Evolutionary conservation across 1,140 invertebrate genomes (phyloP).

Genomic region (Drosophila sp.): DNA sequence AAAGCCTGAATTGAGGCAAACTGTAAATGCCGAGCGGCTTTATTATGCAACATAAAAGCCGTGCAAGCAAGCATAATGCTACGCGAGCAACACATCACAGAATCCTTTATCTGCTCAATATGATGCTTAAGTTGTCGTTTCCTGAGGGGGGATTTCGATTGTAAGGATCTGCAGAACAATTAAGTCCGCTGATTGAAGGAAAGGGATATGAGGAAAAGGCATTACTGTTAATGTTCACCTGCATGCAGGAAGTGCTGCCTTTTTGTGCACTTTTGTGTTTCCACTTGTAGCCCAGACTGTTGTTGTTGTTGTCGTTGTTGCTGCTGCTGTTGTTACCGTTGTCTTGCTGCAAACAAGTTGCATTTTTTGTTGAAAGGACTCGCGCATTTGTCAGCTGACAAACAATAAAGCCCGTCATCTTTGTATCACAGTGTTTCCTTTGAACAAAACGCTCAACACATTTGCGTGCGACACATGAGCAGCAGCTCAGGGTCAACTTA

Average conservation of each 20-base stretch:
- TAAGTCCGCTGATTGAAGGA: conserved; percentile 14
- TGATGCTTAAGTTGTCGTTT: conserved; percentile 49
- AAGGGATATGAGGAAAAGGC: neutral
- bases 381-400: conserved; percentile 16
- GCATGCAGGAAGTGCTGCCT: conserved; percentile 10
- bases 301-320: too few relatives aligned
- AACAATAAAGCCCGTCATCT: conserved; percentile 35
- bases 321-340: too few relatives aligned
- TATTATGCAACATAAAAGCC: conserved; percentile 31
- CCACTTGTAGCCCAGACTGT: conserved; percentile 22
- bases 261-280: conserved; percentile 48
- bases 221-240: conserved; percentile 15
- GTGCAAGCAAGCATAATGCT: conserved; percentile 27
- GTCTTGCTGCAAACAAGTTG: neutral
- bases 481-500: conserved; percentile 45
- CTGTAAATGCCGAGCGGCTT: conserved; percentile 30
- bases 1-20: conserved; percentile 12
- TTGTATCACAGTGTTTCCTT: conserved; percentile 7
- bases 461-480: conserved; percentile 10
- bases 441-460: neutral
- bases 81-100: conserved; percentile 29
- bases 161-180: conserved; percentile 45
- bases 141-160: conserved; percentile 35
- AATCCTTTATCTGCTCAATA: conserved; percentile 52
- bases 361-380: conserved; percentile 21